Percentiles rank a stretch among this genome's conserved stretches.
These are phyloP conservation scores for Meriones unguiculatus DNA, from an alignment of 2,113 vertebrate species.

Conservation along the genomic window DNA sequence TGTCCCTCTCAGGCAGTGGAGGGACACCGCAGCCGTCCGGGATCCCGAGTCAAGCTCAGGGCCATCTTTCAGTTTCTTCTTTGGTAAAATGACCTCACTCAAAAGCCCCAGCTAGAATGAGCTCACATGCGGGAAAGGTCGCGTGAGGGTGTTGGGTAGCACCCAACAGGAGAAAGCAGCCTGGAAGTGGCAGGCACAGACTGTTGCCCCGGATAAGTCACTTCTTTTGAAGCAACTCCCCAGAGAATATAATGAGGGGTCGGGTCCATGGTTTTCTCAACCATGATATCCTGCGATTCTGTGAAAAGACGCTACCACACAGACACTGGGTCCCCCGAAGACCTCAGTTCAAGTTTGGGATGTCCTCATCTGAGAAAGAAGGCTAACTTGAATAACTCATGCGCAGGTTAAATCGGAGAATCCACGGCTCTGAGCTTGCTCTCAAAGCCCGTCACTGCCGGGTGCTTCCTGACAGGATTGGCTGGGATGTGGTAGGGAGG, in stretches of 20 bases:
- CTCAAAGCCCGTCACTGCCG: fast-evolving
- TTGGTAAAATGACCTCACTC: not conserved
- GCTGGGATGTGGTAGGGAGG: not conserved
- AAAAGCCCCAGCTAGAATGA: not conserved
- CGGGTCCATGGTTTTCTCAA: not conserved
- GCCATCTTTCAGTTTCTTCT: not conserved
- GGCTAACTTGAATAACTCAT: not conserved
- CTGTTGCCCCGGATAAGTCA: not conserved
- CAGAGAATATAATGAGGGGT: not conserved
- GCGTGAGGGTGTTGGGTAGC: not conserved
- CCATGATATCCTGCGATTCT: not conserved
- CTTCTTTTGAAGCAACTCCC: not conserved
- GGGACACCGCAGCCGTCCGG: not conserved
- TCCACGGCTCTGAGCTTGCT: not conserved
- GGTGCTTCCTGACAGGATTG: not conserved
- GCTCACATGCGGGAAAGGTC: not conserved
- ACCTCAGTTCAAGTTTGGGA: not conserved
- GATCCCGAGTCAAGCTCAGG: not conserved
- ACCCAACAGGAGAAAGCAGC: not conserved
- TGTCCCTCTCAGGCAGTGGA: not conserved
- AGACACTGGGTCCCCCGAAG: not conserved
- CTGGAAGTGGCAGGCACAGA: not conserved
- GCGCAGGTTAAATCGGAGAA: not conserved
- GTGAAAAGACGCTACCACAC: not conserved
- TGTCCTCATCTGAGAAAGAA: not conserved